phyloP scores from a whole-genome alignment of 2,888 invertebrate genomes.

The Periphyllus acericola region DNA sequence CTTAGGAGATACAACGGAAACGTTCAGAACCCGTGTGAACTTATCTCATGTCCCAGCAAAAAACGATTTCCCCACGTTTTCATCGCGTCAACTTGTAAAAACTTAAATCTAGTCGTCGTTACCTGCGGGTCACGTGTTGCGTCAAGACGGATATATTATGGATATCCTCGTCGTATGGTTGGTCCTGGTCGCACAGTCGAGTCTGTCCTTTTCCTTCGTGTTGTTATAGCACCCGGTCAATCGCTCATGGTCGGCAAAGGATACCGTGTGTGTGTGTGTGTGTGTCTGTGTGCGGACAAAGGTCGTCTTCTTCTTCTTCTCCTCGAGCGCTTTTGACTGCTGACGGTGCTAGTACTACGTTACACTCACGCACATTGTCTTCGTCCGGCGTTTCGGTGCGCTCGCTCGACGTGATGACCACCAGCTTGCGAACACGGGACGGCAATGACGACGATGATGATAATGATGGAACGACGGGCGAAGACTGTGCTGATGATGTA shows the following conservation, averaged over 20 bases:
- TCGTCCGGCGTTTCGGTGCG: not conserved
- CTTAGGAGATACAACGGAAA: too few species aligned
- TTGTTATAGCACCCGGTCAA: not conserved
- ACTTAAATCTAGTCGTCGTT: too few species aligned
- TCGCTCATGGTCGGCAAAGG: not conserved
- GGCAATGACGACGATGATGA: too few species aligned
- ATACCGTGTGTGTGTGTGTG: not conserved
- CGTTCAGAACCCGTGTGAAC: too few species aligned
- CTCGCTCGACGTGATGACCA: not conserved
- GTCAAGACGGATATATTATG: too few species aligned
- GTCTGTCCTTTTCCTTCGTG: too few species aligned
- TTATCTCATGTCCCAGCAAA: too few species aligned
- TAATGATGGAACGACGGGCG: not conserved
- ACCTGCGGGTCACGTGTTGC: too few species aligned
- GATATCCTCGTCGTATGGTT: too few species aligned
- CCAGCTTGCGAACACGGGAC: too few species aligned
- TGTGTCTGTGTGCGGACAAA: not conserved
- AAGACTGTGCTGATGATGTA: not conserved
- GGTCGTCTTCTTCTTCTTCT: not conserved
- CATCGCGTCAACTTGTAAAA: too few species aligned
- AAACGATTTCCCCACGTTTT: too few species aligned
- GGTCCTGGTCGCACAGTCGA: not conserved
- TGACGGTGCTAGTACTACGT: not conserved
- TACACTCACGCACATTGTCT: conserved; percentile 25
- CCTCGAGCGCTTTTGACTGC: not conserved